Evolutionary conservation across 1,140 invertebrate genomes (phyloP), one percentile per base, ranked within the genome.

Genomic region (Wiebesia pumilae): DNA sequence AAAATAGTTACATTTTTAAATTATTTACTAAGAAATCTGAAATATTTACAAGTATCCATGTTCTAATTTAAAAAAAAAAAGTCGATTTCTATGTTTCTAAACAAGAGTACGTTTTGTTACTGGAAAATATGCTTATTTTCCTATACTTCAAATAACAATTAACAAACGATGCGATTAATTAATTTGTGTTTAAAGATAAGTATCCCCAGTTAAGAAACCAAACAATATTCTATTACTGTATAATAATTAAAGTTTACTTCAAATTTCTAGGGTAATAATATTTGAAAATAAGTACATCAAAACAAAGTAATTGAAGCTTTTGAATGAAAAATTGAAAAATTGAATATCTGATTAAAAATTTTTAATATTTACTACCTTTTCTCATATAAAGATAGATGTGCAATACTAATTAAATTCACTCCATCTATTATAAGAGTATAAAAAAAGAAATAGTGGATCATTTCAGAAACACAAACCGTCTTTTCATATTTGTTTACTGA

Each of bases 401-500:
- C 21, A 43, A 75, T n/a, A 2, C n/a, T 43, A 30, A 43, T 75
- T n/a, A 33, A 75, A n/a, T 7, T 75, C 27, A 21, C 71, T 75
- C 33, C 27, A 75, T 75, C 71, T 75, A 75, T 75, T n/a, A 43
- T 43, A n/a, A 43, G 71, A 43, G 21, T 75, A 75, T 43, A 75
- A 75, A 43, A 43, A 27, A 43, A 10, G 67, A 75, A 75, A 75
- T n/a, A 75, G 38, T 43, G 71, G 19, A 21, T n/a, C 43, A 43
- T 27, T 14, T 24, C 47, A 33, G 6, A 12, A 33, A 79, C 33
- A 43, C 38, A 43, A 40, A n/a, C 38, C 38, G 40, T 43, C 71
- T 75, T 3, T n/a, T 62, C 30, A 21, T 43, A 9, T 67, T 38
- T n/a, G 30, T 40, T 83, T 92, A 94, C 87, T 98, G 97, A 94